phyloP scores from a whole-genome alignment of 2,113 vertebrate species.

The Gadus macrocephalus region DNA sequence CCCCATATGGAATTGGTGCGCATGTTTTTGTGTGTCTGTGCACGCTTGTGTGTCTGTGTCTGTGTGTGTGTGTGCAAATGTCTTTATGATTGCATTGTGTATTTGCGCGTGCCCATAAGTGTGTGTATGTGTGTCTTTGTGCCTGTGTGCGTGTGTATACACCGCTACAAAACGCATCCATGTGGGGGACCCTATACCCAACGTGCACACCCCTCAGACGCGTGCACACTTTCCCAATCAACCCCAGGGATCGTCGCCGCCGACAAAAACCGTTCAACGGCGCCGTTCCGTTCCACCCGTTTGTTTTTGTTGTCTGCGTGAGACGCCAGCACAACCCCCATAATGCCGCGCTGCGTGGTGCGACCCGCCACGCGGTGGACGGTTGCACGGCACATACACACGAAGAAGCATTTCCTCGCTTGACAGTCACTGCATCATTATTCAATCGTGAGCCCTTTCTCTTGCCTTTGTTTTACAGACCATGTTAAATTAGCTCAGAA shows the following conservation, averaged over 20 bases:
- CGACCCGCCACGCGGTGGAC: constrained; percentile 25
- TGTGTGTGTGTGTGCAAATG: constrained; percentile 10
- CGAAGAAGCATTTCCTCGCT: constrained; percentile 23
- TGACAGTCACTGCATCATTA: constrained; percentile 59
- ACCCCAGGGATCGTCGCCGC: neutral
- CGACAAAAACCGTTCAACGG: neutral
- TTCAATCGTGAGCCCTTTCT: constrained; percentile 54
- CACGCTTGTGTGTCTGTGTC: too few species aligned
- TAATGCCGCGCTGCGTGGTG: neutral
- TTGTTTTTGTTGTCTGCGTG: neutral
- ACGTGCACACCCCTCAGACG: too few species aligned
- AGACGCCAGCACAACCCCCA: neutral
- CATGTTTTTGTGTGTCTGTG: constrained; percentile 21
- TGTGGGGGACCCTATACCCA: too few species aligned
- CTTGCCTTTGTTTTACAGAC: constrained; percentile 61
- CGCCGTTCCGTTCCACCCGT: constrained; percentile 1
- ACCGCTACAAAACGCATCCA: too few species aligned
- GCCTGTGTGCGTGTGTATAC: neutral
- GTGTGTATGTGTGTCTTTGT: constrained; percentile 9
- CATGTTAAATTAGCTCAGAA: constrained; percentile 67
- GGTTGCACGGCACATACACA: constrained; percentile 14
- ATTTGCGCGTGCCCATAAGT: constrained; percentile 3
- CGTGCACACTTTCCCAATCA: too few species aligned
- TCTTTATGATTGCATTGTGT: neutral
- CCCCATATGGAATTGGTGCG: constrained; percentile 38